Evolutionary conservation across 1,140 invertebrate species (phyloP).

Genomic region (Conopomorpha cramerella): DNA sequence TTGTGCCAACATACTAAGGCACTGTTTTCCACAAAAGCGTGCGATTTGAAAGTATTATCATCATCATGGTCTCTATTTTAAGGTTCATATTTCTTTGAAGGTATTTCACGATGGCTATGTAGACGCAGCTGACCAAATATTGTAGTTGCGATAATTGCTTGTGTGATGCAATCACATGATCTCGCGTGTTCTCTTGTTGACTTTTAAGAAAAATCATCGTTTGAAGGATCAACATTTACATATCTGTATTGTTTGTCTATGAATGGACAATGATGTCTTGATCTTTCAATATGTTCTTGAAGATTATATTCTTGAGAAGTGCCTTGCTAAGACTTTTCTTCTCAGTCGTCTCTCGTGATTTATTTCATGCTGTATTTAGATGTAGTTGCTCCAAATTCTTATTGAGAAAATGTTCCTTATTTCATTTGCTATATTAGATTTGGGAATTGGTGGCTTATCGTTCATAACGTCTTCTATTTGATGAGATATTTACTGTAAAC

Average conservation of each 20-base stretch:
- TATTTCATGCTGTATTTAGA: neutral
- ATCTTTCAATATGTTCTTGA: no score
- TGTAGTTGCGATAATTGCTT: slow-evolving; percentile 53
- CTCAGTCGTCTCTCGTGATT: no score
- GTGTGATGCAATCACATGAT: slow-evolving; percentile 54
- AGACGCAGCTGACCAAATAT: slow-evolving; percentile 53
- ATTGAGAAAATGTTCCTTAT: neutral
- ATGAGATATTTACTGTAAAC: no score
- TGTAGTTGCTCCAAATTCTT: neutral
- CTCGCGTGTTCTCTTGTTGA: slow-evolving; percentile 12
- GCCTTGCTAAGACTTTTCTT: no score
- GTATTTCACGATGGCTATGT: neutral
- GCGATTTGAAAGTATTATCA: neutral
- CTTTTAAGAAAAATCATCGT: slow-evolving; percentile 1
- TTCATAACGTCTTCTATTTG: neutral
- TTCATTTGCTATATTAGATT: neutral
- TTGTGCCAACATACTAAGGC: neutral
- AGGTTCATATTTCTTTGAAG: neutral
- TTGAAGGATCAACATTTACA: no score
- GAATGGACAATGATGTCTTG: no score
- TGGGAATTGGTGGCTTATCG: no score
- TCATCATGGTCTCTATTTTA: neutral
- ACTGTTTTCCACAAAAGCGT: neutral
- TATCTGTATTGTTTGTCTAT: no score
- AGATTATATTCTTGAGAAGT: no score